Conservation (phyloP, 30 jellyfish, hydroid and myxozoan species). For the Morbakka virulenta region DNA sequence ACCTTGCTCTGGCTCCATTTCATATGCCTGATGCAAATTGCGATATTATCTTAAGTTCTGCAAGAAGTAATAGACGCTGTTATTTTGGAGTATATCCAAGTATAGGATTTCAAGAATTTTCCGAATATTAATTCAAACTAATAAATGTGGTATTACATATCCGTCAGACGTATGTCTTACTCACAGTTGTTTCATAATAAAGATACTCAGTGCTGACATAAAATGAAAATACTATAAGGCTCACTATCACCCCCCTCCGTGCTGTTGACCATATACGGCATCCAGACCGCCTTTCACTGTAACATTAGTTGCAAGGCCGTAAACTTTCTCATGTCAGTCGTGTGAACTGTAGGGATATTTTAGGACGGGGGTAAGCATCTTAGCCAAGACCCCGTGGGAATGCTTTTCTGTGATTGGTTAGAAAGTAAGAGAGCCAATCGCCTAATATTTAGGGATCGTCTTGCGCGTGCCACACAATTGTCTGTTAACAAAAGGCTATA, state of each 20-base stretch:
- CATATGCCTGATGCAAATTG: not conserved
- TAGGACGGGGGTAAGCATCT: not conserved
- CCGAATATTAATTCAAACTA: too few relatives aligned
- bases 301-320: not conserved
- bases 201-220: too few relatives aligned
- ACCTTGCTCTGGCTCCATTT: conserved; percentile 25
- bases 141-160: too few relatives aligned
- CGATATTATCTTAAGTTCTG: too few relatives aligned
- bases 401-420: conserved; percentile 69
- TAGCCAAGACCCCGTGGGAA: conserved; percentile 85
- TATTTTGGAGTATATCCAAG: too few relatives aligned
- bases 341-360: conserved; percentile 51
- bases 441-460: conserved; percentile 51
- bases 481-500: conserved; percentile 62
- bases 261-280: conserved; percentile 5
- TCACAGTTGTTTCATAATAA: too few relatives aligned
- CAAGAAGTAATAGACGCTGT: too few relatives aligned
- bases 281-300: not conserved
- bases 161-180: too few relatives aligned
- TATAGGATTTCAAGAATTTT: too few relatives aligned
- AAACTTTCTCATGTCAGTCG: conserved; percentile 83
- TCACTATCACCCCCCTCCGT: not conserved
- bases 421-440: conserved; percentile 57
- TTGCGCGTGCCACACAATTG: conserved; percentile 87
- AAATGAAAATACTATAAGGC: too few relatives aligned